Evolutionary conservation across 2,888 invertebrate genomes (phyloP).

Genomic region (Therioaphis trifolii): DNA sequence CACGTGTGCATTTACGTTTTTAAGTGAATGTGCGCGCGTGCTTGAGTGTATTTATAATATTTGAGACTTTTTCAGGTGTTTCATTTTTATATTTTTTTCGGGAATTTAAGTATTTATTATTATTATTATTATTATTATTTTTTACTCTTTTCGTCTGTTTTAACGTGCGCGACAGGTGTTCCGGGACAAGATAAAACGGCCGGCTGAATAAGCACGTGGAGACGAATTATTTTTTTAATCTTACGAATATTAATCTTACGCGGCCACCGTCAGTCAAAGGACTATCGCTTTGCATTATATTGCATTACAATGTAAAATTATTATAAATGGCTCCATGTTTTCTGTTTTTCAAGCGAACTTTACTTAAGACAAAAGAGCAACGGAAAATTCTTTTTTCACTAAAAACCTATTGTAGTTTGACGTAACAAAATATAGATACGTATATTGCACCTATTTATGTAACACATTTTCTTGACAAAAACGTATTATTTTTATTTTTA

Average conservation of each 20-base stretch:
- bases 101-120: no score
- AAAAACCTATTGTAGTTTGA: constrained; percentile 8
- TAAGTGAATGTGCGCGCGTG: no score
- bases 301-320: not conserved
- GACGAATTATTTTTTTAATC: constrained; percentile 45
- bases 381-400: not conserved
- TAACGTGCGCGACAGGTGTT: constrained; percentile 29
- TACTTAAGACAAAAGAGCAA: not conserved
- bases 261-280: constrained; percentile 17
- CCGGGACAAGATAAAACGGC: constrained; percentile 7
- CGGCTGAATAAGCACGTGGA: constrained; percentile 16
- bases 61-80: not conserved
- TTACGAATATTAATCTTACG: not conserved
- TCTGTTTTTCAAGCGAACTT: not conserved
- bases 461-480: no score
- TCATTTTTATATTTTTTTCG: not conserved
- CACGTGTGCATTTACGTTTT: no score
- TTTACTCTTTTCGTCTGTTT: not conserved
- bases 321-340: constrained; percentile 14
- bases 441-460: not conserved
- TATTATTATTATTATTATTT: constrained; percentile 12
- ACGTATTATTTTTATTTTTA: no score
- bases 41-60: no score
- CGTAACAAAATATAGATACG: not conserved
- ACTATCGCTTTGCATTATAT: constrained; percentile 39